phyloP scores from a whole-genome alignment of 2,113 vertebrate species.

The Gulo gulo region DNA sequence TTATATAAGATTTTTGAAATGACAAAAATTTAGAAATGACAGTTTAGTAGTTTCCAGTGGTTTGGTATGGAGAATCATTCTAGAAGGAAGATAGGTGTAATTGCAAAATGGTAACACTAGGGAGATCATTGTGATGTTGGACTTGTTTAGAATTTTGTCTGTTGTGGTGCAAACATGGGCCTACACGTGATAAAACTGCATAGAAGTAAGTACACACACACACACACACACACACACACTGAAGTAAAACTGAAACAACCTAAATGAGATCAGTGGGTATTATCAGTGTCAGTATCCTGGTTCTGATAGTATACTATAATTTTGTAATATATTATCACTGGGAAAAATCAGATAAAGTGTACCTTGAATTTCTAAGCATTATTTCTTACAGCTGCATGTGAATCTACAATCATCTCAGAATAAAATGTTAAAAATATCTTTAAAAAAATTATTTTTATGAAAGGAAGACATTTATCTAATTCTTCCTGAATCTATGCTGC shows the following conservation, averaged over 20 bases:
- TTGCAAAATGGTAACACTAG: neutral
- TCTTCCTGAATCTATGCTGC: neutral
- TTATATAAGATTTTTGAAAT: neutral
- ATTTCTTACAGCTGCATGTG: neutral
- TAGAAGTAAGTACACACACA: neutral
- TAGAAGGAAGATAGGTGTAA: neutral
- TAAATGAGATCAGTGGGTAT: neutral
- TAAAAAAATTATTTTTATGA: neutral
- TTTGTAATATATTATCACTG: neutral
- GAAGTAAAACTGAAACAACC: neutral
- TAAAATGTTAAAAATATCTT: neutral
- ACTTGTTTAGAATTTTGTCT: neutral
- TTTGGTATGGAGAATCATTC: neutral
- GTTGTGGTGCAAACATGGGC: neutral
- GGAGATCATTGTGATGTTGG: neutral
- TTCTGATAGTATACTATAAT: neutral
- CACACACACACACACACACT: neutral
- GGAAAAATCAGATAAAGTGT: neutral
- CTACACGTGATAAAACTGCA: neutral
- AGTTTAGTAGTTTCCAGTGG: neutral
- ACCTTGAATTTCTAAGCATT: neutral
- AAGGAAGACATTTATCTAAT: neutral
- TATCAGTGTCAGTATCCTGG: neutral
- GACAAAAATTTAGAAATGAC: neutral
- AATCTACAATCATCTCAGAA: neutral